Evolutionary conservation across 2,113 vertebrate species (phyloP), one percentile per base, ranked within the genome.

Genomic region (Platanista minor): DNA sequence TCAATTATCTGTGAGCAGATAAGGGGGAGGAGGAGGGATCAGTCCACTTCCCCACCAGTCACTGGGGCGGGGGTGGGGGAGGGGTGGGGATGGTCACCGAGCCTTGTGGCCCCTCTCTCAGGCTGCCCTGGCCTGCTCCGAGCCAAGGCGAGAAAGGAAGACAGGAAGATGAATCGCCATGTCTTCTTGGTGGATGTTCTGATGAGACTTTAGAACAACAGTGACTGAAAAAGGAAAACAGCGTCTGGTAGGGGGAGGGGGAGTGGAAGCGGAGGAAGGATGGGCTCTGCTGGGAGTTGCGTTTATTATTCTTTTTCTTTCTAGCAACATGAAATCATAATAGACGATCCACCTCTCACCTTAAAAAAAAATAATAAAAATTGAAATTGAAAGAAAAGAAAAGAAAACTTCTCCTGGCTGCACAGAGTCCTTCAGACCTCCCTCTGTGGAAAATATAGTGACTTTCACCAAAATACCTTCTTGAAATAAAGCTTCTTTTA

Each of bases 121-220:
- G 98, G 97, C 97, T 97, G 98, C 96, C 97, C 98, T 98, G 97
- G 98, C 96, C 98, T 98, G 97, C 94, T 85, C 94, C 0, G 54
- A 98, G 96, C 97, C 98, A 96, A 98, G 98, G 96, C 59, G 13
- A 98, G 97, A 98, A 98, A 98, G 98, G 96, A 98, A 98, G 98
- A 97, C 98, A 98, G 92, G 98, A 98, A 98, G 98, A 98, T 98
- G 98, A 98, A 99, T 98, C 81, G 94, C 46, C 69, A 0, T 82
- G 96, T 97, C 98, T 97, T 98, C 97, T 95, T 91, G 87, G 97
- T 96, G 62, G 91, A 91, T 69, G 74, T 89, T 92, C 95, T 66
- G 94, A 98, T 89, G 97, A 98, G 97, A 97, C 96, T 97, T 95
- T 97, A 98, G 96, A 98, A 97, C 27, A 95, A 97, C 98, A 98